Evolutionary conservation across 2,888 invertebrate species (phyloP), one percentile per base, ranked within the genome.

Genomic region (Cryptus viduatorius): DNA sequence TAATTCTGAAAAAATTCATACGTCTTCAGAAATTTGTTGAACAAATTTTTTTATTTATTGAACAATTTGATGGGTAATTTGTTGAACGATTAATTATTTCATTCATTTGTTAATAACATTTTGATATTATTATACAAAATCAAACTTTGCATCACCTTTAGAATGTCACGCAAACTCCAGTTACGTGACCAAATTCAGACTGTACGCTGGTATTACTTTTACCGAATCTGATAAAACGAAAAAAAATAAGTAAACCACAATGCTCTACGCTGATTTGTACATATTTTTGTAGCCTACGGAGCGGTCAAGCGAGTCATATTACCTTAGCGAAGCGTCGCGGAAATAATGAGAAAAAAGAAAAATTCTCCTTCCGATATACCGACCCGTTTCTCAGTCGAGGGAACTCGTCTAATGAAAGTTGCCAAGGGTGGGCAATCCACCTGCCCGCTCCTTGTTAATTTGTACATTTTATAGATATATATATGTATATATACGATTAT

Each of bases 401-500:
- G 5, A 29, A 59, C 48, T 73, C 68, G 64, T 50, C 61, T 31
- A 80, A 61, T 19, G 44, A 64, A 77, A 69, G 50, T 83, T 59
- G 79, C 75, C 71, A 53, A 10, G 29, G 53, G 72, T 37, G 37
- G 37, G 37, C 37, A 37, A 37, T 8, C 37, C 37, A 4, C 37
- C 37, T 37, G 37, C 37, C 37, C 56, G 67, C 42, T 46, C 46
- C 44, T 69, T 46, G 84, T 87, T 84, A 64, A 86, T 86, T 82
- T 86, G 87, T 86, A 87, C 81, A 87, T 87, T 86, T 87, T 84
- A 86, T 81, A 86, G 69, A 80, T 53, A 67, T 24, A 85, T 67
- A 79, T 75, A 65, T 72, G 56, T 68, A 73, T 72, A 81, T 73
- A 71, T 81, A 65, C 46, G 48, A 53, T 50, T 64, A 64, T 24